Evolutionary conservation across 2,888 invertebrate species (phyloP), one percentile per base, ranked within the genome.

Genomic region (Drepana falcataria): DNA sequence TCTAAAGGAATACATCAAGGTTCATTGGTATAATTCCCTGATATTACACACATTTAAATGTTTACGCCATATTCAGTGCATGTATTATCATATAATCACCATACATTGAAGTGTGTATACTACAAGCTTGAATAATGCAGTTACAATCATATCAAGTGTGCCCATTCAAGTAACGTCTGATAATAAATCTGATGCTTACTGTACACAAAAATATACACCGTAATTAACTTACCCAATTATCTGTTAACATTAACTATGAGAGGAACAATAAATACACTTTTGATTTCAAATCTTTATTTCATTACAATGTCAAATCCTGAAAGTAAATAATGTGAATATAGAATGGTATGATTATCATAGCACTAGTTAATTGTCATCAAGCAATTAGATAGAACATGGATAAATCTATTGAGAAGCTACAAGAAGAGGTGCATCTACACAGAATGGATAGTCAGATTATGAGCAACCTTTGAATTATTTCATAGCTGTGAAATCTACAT

Each of bases 261-360:
- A 67, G 70, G 77, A 75, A 69, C 61, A 83, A 82, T 79, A 64
- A 82, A 77, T 77, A 81, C 79, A 83, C 72, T 61, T 69, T 68
- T 53, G 9, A 57, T 69, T 76, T 59, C 5, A 72, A 75, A 69
- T 60, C 58, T 81, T 82, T 80, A 77, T 81, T 81, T 7, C 67
- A 59, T 57, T 64, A 69, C 53, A 65, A 59, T 61, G 53, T 61
- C 51, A 60, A 57, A 35, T 56, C 52, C 64, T 69, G 55, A 52
- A 68, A 62, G 53, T 51, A 41, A 54, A 59, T 51, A 53, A 33
- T 35, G n/a, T 2, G 21, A 0, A 21, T 37, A n/a, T 5, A 4
- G 6, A 1, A 35, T n/a, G 4, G n/a, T 35, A 35, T 2, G 35
- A 35, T 9, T 4, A n/a, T 3, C 21, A 49, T 21, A n/a, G 2